phyloP scores from a whole-genome alignment of 2,888 invertebrate species.

The Plagodis dolabraria region DNA sequence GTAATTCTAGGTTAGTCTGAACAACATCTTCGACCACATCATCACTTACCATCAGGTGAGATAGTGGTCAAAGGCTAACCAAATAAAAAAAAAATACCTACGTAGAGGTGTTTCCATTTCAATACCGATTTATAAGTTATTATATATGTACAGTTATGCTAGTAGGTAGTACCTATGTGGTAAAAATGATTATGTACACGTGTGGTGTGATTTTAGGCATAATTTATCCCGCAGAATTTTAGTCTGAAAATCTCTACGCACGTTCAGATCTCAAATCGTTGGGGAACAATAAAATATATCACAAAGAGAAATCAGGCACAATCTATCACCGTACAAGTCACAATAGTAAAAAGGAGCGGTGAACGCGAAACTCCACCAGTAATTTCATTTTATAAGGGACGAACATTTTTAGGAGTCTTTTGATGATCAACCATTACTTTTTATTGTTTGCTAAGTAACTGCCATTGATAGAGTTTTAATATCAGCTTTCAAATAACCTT shows the following conservation, averaged over 20 bases:
- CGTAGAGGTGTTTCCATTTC: no score
- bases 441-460: conserved; percentile 16
- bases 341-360: conserved; percentile 31
- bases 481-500: conserved; percentile 7
- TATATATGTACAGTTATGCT: no score
- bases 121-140: no score
- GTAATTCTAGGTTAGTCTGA: no score
- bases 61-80: no score
- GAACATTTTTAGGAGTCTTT: conserved; percentile 13
- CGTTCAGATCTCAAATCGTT: conserved; percentile 30
- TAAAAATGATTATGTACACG: no score
- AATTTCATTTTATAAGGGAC: conserved; percentile 29
- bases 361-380: conserved; percentile 20
- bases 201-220: neutral
- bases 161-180: no score
- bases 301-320: conserved; percentile 38
- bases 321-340: conserved; percentile 34
- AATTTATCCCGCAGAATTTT: conserved; percentile 5
- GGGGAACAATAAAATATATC: conserved; percentile 29
- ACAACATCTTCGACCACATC: no score
- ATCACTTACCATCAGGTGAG: no score
- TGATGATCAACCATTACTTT: conserved; percentile 20
- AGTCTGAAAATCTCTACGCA: conserved; percentile 20
- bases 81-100: no score
- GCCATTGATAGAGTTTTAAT: conserved; percentile 16